phyloP scores from a whole-genome alignment of 2,797 vertebrate species.

The Cryptoblepharus egeriae region DNA sequence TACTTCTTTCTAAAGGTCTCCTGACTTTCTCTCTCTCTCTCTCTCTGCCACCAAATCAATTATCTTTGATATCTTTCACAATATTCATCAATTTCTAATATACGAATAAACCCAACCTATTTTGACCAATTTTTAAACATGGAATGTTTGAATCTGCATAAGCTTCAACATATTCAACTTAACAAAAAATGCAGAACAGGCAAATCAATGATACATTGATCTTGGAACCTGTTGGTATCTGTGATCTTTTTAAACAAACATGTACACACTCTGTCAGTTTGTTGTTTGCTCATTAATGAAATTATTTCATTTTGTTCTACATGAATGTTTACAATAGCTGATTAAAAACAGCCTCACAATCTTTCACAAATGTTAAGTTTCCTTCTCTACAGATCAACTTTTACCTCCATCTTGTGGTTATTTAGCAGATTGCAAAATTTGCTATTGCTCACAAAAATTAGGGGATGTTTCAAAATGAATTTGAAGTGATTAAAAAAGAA shows the following conservation, averaged over 20 bases:
- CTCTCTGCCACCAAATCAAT: background rate
- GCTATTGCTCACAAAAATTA: too few relatives aligned
- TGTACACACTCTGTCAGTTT: background rate
- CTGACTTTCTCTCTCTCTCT: too few relatives aligned
- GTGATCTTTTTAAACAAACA: background rate
- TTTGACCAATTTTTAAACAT: background rate
- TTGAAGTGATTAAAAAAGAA: too few relatives aligned
- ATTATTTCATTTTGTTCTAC: background rate
- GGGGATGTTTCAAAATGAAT: too few relatives aligned
- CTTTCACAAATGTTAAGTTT: background rate
- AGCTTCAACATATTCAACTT: background rate
- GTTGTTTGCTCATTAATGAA: background rate
- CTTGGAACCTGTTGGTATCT: background rate
- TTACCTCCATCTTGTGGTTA: slow-evolving; percentile 2
- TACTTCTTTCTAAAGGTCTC: background rate
- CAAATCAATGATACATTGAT: background rate
- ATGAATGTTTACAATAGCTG: background rate
- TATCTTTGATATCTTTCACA: background rate
- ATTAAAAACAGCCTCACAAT: background rate
- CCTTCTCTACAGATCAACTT: too few relatives aligned
- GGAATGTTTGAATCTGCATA: background rate
- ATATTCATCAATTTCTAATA: background rate
- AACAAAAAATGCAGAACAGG: background rate
- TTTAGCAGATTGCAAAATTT: background rate
- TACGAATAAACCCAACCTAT: background rate